These are phyloP conservation scores for Ammodramus savannarum DNA, from an alignment of 2,113 vertebrate species.

Conservation along the genomic window DNA sequence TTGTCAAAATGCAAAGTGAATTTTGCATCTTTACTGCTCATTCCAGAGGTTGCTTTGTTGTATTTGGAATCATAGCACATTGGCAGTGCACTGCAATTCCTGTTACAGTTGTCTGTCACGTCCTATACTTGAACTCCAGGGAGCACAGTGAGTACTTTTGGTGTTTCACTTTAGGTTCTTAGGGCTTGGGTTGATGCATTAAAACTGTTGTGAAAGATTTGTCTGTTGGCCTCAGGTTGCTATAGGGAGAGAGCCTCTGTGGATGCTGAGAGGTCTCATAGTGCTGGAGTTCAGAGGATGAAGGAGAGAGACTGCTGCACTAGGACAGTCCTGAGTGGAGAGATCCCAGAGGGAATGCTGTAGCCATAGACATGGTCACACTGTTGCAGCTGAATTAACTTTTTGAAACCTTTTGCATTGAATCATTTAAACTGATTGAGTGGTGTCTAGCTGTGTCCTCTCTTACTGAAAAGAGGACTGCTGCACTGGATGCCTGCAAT, in stretches of 20 bases:
- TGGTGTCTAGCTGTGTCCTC: not conserved
- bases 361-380: rapidly evolving
- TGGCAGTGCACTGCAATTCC: not conserved
- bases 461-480: not conserved
- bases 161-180: not conserved
- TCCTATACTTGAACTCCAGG: not conserved
- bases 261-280: not conserved
- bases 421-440: not conserved
- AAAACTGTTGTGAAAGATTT: not conserved
- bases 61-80: not conserved
- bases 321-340: no score
- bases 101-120: not conserved
- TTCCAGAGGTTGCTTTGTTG: not conserved
- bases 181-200: not conserved
- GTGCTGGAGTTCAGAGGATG: not conserved
- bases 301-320: not conserved
- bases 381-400: not conserved
- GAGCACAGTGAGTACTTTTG: not conserved
- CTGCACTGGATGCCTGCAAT: not conserved
- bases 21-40: not conserved
- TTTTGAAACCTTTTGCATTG: not conserved
- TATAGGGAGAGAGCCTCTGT: not conserved
- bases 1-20: not conserved
- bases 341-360: not conserved
- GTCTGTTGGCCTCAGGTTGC: not conserved